Evolutionary conservation across 2,888 invertebrate genomes (phyloP).

Genomic region (Graphium colonna): DNA sequence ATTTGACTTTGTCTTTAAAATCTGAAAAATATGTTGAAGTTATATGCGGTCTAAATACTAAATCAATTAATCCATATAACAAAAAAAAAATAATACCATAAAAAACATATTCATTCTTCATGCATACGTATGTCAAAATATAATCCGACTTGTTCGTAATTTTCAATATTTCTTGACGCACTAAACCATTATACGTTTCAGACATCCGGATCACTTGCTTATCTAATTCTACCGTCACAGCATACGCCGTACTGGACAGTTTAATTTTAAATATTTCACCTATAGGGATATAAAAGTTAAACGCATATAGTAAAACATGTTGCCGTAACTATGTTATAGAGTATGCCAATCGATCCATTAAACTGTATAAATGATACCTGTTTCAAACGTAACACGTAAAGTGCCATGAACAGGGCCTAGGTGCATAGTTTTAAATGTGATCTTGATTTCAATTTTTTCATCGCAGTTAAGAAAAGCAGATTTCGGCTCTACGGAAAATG

Average conservation of each 20-base stretch:
- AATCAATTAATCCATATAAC: background rate
- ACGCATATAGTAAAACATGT: background rate
- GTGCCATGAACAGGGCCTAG: constrained; percentile 59
- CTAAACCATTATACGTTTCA: constrained; percentile 80
- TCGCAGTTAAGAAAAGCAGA: constrained; percentile 71
- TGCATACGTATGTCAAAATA: constrained; percentile 78
- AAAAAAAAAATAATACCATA: constrained; percentile 46
- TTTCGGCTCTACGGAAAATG: constrained; percentile 75
- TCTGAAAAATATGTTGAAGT: constrained; percentile 38
- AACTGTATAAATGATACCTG: constrained; percentile 42
- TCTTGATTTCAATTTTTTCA: constrained; percentile 66
- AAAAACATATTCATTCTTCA: constrained; percentile 66
- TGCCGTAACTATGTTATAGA: background rate
- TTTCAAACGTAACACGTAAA: constrained; percentile 55
- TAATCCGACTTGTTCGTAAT: constrained; percentile 79
- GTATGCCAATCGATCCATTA: background rate
- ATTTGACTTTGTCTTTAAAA: constrained; percentile 66
- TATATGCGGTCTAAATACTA: background rate
- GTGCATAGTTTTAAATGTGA: constrained; percentile 73
- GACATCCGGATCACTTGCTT: constrained; percentile 71
- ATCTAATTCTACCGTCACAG: constrained; percentile 72
- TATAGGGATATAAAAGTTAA: constrained; percentile 23
- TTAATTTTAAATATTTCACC: constrained; percentile 74
- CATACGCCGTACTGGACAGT: constrained; percentile 62
- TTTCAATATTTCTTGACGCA: constrained; percentile 68